Evolutionary conservation across 2,113 vertebrate species (phyloP).

Genomic region (Dolichallabes microphthalmus): DNA sequence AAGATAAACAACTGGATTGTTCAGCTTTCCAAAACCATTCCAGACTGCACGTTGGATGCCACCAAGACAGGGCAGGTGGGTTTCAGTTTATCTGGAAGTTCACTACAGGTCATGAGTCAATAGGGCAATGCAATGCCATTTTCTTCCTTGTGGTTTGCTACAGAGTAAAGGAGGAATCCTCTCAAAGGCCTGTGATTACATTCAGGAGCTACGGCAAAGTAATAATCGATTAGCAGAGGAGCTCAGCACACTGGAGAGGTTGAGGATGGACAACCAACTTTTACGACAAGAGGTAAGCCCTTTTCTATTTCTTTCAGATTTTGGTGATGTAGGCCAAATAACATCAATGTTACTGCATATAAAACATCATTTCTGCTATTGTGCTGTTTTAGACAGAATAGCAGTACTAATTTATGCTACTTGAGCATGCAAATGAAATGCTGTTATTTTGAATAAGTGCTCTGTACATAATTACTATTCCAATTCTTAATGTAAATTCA

Average conservation of each 20-base stretch:
- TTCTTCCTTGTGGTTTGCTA: constrained; percentile 8
- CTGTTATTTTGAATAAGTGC: not conserved
- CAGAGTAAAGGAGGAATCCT: constrained; percentile 94
- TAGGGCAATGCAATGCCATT: not conserved
- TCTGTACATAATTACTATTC: not conserved
- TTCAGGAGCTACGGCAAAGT: constrained; percentile 88
- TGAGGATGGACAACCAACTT: constrained; percentile 88
- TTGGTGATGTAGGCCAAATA: not conserved
- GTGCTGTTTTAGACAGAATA: not conserved
- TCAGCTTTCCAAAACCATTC: constrained; percentile 92
- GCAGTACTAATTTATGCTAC: not conserved
- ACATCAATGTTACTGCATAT: not conserved
- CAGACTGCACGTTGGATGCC: constrained; percentile 88
- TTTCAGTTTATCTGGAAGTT: not conserved
- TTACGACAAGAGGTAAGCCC: constrained; percentile 81
- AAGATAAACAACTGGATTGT: constrained; percentile 98
- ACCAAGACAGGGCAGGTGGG: constrained; percentile 90
- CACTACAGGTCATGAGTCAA: not conserved
- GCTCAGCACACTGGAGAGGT: constrained; percentile 80
- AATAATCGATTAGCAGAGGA: constrained; percentile 86
- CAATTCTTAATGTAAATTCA: no score
- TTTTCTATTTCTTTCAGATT: not conserved
- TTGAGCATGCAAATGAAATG: not conserved
- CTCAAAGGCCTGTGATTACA: constrained; percentile 94
- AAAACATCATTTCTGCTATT: not conserved